Base-by-base conservation (phyloP, 2,888 invertebrate genomes). In the Platypus cylindrus region DNA sequence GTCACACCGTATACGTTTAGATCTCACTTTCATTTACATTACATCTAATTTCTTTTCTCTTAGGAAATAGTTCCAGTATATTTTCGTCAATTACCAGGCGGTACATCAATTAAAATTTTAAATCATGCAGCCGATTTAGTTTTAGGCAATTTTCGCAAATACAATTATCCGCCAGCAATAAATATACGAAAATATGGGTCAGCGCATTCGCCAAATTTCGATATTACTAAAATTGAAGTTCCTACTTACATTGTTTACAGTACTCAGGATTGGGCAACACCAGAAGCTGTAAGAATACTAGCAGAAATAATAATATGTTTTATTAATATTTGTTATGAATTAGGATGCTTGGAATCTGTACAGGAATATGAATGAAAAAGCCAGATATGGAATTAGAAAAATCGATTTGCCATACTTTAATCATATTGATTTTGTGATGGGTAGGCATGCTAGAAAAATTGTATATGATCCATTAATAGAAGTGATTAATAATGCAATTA, bases 371-470 rank as follows among this genome's bases (percentile, higher is more conserved):
- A 63, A 66, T 1, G 67, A 71, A 49, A 63, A 64, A 3, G 45
- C 57, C 7, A 38, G 49, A 36, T 43, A 50, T 35, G 71, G 67
- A 30, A 66, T 70, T 51, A 68, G 68, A 43, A 59, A 68, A 45
- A 70, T 81, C n/a, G 65, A 71, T 1, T 59, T 67, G 30, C 62
- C 69, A 22, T 65, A 70, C 31, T 82, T 79, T 49, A 80, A 78
- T 54, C 82, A 82, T 46, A 62, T 79, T 16, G 81, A 81, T 53
- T 81, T 78, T 50, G 49, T 80, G 2, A 77, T 68, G 65, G 77
- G 70, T 1, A 62, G 65, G 5, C 70, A 77, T 47, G 74, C 73
- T 1, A 66, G 67, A 1, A 58, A 57, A 38, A 54, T 78, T 9
- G 68, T 79, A 1, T 78, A 75, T 48, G 45, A 60, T 34, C 48